Conservation (phyloP, 23 tunicate species). For the Trididemnum miniatum region DNA sequence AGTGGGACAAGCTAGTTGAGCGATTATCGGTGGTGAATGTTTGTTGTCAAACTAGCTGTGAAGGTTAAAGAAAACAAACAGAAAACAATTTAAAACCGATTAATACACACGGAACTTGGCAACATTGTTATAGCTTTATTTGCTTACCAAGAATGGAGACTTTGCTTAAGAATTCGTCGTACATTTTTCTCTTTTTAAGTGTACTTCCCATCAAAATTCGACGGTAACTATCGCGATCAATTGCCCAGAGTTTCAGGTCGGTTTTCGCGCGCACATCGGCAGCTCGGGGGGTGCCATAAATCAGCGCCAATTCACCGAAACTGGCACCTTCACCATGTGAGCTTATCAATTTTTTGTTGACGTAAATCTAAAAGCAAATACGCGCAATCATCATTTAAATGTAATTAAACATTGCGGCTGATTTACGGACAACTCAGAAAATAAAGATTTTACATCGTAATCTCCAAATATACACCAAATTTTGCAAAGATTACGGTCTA, state of each 20-base stretch:
- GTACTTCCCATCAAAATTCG: conserved; percentile 95
- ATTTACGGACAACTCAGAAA: not conserved
- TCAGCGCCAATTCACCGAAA: conserved; percentile 96
- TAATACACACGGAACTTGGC: too few relatives aligned
- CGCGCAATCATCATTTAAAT: not conserved
- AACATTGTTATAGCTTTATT: too few relatives aligned
- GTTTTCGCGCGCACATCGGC: conserved; percentile 97
- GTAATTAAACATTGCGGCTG: not conserved
- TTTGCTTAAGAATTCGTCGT: conserved; percentile 95
- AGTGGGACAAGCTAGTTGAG: too few relatives aligned
- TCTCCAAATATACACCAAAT: too few relatives aligned
- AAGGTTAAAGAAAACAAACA: too few relatives aligned
- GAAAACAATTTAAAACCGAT: too few relatives aligned
- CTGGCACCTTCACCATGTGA: conserved; percentile 94
- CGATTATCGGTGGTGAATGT: too few relatives aligned
- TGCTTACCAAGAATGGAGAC: conserved; percentile 85
- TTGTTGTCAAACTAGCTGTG: too few relatives aligned
- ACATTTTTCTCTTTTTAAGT: conserved; percentile 92
- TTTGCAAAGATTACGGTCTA: too few relatives aligned
- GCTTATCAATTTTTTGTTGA: conserved; percentile 72
- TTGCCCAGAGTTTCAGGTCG: conserved; percentile 95
- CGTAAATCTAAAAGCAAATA: conserved; percentile 51
- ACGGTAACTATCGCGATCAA: conserved; percentile 97
- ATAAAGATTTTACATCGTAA: not conserved
- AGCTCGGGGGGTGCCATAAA: conserved; percentile 95